A percentile compares a stretch with the other conserved stretches of the same genome.
Evolutionary conservation across 92 coral and sea anemone genomes (phyloP).

Genomic region (Meandrina meandrites): DNA sequence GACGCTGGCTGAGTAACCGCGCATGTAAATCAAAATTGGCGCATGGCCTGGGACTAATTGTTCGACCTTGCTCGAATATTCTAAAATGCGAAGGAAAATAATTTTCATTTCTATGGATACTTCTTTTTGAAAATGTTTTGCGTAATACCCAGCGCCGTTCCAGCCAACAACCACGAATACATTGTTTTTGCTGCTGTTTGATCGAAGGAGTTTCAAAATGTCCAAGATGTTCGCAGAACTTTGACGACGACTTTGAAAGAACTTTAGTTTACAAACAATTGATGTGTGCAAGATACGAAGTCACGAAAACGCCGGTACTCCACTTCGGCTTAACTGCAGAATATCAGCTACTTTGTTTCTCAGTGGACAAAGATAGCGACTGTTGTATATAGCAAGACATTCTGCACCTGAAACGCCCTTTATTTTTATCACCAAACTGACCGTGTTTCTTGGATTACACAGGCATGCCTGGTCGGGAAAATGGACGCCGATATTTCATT

Average conservation of each 20-base stretch:
- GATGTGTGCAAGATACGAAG: background rate
- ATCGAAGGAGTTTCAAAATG: background rate
- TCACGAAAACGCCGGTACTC: background rate
- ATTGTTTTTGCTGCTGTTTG: background rate
- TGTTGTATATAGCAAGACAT: background rate
- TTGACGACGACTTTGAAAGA: background rate
- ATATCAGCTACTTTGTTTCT: background rate
- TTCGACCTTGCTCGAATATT: too few species aligned
- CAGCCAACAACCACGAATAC: background rate
- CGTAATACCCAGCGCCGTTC: background rate
- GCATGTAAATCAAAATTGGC: too few species aligned
- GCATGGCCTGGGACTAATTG: too few species aligned
- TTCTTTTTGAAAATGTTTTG: background rate
- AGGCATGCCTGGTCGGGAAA: conserved; percentile 19
- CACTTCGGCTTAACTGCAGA: background rate
- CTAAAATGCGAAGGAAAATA: too few species aligned
- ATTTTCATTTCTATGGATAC: too few species aligned
- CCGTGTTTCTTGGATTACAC: background rate
- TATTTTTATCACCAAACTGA: background rate
- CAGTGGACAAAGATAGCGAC: background rate
- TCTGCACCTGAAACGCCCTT: background rate
- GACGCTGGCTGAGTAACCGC: too few species aligned
- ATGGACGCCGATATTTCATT: conserved; percentile 4
- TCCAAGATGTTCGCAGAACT: background rate
- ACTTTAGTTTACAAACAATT: background rate